phyloP scores from a whole-genome alignment of 35 echinoderm and acorn worm genomes.

The Ptychodera flava region DNA sequence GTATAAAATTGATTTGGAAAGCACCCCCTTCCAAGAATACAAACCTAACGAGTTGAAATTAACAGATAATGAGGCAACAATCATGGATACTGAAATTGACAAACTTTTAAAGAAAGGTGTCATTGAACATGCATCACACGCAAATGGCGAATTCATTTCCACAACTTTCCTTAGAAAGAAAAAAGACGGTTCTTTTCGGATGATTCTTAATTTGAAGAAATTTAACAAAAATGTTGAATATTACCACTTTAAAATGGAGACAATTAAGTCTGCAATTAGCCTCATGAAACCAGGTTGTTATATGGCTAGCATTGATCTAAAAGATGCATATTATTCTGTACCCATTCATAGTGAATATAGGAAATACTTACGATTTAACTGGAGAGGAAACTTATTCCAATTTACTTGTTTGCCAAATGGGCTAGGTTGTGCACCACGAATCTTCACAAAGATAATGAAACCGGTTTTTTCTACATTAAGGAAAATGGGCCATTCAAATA shows the following conservation, averaged over 20 bases:
- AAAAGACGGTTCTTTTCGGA: conserved; percentile 1
- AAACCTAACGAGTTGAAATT: neutral
- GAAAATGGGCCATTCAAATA: neutral
- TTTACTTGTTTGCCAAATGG: conserved; percentile 26
- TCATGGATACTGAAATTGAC: conserved; percentile 28
- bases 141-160: conserved; percentile 14
- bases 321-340: conserved; percentile 31
- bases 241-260: conserved; percentile 36
- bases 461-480: conserved; percentile 6
- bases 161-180: conserved; percentile 12
- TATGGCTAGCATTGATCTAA: conserved; percentile 21
- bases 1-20: conserved; percentile 18
- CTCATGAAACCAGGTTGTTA: conserved; percentile 25
- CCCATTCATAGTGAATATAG: neutral
- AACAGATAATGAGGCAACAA: neutral
- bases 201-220: conserved; percentile 25
- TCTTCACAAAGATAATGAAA: conserved; percentile 20
- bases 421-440: conserved; percentile 12
- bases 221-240: conserved; percentile 21
- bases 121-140: conserved; percentile 2
- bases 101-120: conserved; percentile 30
- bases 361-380: conserved; percentile 26
- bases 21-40: neutral
- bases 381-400: conserved; percentile 5
- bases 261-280: neutral